phyloP scores from a whole-genome alignment of 2,888 invertebrate genomes.

The Rhorus exstirpatorius region DNA sequence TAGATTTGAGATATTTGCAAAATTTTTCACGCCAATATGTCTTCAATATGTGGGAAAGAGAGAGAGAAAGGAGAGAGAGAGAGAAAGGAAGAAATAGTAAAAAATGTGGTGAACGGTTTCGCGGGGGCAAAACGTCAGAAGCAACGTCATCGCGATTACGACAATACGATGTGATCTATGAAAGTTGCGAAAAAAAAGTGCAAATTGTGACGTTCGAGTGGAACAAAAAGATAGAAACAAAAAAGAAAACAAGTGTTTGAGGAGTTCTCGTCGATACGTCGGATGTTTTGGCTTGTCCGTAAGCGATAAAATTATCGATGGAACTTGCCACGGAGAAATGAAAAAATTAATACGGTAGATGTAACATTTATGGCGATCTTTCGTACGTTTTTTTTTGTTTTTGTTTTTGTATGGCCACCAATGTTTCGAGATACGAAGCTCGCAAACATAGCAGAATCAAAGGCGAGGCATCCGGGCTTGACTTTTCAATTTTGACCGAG shows the following conservation, averaged over 20 bases:
- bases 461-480: too few relatives aligned
- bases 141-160: conserved; percentile 20
- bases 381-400: too few relatives aligned
- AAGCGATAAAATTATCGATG: background rate
- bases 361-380: too few relatives aligned
- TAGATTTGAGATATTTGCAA: background rate
- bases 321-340: too few relatives aligned
- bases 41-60: background rate
- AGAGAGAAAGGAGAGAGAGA: too few relatives aligned
- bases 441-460: too few relatives aligned
- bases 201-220: conserved; percentile 62
- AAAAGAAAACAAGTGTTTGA: conserved; percentile 41
- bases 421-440: too few relatives aligned
- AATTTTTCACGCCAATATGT: conserved; percentile 8
- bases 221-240: conserved; percentile 46
- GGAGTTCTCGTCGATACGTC: conserved; percentile 10
- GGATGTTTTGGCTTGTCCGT: conserved; percentile 3
- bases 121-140: conserved; percentile 23
- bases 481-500: too few relatives aligned
- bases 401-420: too few relatives aligned
- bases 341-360: too few relatives aligned
- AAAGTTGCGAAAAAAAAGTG: conserved; percentile 53
- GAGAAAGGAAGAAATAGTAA: too few relatives aligned
- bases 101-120: conserved; percentile 54
- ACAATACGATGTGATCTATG: conserved; percentile 36